Evolutionary conservation across 2,888 invertebrate species (phyloP).

Genomic region (Tethea ocularis): DNA sequence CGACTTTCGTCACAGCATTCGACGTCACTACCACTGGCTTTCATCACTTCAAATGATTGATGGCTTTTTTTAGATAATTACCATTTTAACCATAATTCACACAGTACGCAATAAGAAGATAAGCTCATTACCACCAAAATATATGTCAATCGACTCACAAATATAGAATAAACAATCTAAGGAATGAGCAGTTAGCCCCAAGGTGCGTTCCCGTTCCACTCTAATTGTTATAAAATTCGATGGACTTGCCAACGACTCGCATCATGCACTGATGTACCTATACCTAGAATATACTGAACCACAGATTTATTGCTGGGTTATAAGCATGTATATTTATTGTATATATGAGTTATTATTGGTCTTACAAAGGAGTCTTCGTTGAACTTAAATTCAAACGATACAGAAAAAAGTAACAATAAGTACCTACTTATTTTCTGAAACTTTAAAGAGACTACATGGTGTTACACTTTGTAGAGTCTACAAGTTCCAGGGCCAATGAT

Average conservation of each 20-base stretch:
- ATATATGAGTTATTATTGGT: neutral
- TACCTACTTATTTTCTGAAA: too few relatives aligned
- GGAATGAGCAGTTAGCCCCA: slow-evolving; percentile 37
- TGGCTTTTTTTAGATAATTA: too few relatives aligned
- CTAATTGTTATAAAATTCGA: slow-evolving; percentile 49
- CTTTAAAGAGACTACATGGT: too few relatives aligned
- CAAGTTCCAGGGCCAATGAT: too few relatives aligned
- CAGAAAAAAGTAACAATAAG: too few relatives aligned
- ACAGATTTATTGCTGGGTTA: slow-evolving; percentile 7
- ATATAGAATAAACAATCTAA: slow-evolving; percentile 42
- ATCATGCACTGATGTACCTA: slow-evolving; percentile 8
- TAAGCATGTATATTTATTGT: neutral
- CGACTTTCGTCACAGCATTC: too few relatives aligned
- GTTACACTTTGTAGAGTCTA: too few relatives aligned
- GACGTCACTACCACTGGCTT: too few relatives aligned
- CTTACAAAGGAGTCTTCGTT: too few relatives aligned
- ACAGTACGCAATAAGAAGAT: neutral
- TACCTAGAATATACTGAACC: neutral
- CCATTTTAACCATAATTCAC: neutral
- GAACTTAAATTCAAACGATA: too few relatives aligned
- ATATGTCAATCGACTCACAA: slow-evolving; percentile 22
- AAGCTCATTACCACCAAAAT: slow-evolving; percentile 27
- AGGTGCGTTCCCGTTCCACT: slow-evolving; percentile 50
- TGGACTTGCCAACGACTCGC: slow-evolving; percentile 45
- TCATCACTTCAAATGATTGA: too few relatives aligned